These are phyloP conservation scores for Drosophila algonquin DNA, from an alignment of 2,888 invertebrate genomes.

Conservation along the genomic window DNA sequence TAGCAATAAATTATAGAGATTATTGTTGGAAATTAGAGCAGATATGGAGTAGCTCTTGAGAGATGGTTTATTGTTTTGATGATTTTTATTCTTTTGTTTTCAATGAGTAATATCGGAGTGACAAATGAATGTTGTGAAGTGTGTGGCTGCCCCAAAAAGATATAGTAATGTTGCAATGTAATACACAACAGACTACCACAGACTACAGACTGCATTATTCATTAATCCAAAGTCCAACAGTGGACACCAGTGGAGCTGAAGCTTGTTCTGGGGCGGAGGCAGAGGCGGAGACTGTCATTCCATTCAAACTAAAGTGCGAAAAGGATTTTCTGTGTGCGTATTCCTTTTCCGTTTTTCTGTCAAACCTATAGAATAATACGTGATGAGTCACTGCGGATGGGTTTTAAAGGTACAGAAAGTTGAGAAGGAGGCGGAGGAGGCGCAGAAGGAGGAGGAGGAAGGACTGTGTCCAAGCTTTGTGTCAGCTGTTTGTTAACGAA, in stretches of 20 bases:
- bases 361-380: slow-evolving; percentile 14
- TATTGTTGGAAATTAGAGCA: background rate
- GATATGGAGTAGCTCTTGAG: background rate
- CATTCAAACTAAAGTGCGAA: background rate
- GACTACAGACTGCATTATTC: background rate
- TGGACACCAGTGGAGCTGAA: background rate
- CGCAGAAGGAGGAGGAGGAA: slow-evolving; percentile 2
- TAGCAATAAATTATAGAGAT: slow-evolving; percentile 6
- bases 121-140: background rate
- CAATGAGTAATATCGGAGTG: background rate
- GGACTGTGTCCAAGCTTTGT: slow-evolving; percentile 25
- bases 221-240: background rate
- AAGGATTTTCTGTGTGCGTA: background rate
- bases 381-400: slow-evolving; percentile 31
- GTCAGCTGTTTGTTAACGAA: slow-evolving; percentile 33
- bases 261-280: too few relatives aligned
- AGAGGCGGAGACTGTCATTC: background rate
- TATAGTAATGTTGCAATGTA: background rate
- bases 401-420: slow-evolving; percentile 14
- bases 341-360: slow-evolving; percentile 2
- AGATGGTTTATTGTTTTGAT: background rate
- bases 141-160: too few relatives aligned
- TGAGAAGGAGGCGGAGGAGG: too few relatives aligned
- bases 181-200: background rate
- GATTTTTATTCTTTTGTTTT: background rate